These are phyloP conservation scores for Ormyrus thymus DNA, from an alignment of 2,888 invertebrate species.

Conservation along the genomic window DNA sequence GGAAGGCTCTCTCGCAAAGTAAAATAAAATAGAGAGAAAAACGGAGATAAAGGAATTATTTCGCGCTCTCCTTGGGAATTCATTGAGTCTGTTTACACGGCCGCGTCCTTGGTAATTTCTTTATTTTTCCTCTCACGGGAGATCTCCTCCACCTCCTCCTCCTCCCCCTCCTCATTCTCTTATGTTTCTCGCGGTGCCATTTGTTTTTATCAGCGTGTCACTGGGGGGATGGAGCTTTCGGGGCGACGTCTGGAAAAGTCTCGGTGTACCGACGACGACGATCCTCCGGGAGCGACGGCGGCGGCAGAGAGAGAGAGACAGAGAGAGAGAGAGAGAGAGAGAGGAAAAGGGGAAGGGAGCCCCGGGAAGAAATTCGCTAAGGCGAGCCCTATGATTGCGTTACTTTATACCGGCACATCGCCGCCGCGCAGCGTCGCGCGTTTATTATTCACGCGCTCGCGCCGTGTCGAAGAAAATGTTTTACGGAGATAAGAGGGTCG, in stretches of 20 bases:
- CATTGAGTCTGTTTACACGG: constrained; percentile 66
- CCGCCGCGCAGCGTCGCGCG: constrained; percentile 57
- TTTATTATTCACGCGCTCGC: constrained; percentile 67
- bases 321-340: not conserved
- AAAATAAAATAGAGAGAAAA: constrained; percentile 28
- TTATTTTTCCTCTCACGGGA: constrained; percentile 68
- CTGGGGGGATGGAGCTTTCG: constrained; percentile 49
- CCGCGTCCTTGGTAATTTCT: constrained; percentile 70
- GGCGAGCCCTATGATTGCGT: constrained; percentile 66
- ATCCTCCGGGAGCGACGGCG: constrained; percentile 40
- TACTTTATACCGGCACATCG: constrained; percentile 61
- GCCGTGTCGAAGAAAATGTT: constrained; percentile 39
- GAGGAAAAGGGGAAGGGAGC: constrained; percentile 20
- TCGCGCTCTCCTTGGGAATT: constrained; percentile 61
- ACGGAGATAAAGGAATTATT: constrained; percentile 54
- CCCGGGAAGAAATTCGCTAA: constrained; percentile 53
- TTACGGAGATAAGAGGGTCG: constrained; percentile 12
- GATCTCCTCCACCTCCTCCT: constrained; percentile 55
- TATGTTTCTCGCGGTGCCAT: constrained; percentile 68
- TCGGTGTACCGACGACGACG: constrained; percentile 20
- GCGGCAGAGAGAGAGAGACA: not conserved
- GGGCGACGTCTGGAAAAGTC: constrained; percentile 22
- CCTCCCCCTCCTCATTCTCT: constrained; percentile 40
- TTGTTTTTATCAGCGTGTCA: constrained; percentile 73
- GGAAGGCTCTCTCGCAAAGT: constrained; percentile 13